Percentiles rank a stretch among this genome's conserved stretches.
These are phyloP conservation scores for Cheilinus undulatus DNA, from an alignment of 2,113 vertebrate species.

Conservation along the genomic window DNA sequence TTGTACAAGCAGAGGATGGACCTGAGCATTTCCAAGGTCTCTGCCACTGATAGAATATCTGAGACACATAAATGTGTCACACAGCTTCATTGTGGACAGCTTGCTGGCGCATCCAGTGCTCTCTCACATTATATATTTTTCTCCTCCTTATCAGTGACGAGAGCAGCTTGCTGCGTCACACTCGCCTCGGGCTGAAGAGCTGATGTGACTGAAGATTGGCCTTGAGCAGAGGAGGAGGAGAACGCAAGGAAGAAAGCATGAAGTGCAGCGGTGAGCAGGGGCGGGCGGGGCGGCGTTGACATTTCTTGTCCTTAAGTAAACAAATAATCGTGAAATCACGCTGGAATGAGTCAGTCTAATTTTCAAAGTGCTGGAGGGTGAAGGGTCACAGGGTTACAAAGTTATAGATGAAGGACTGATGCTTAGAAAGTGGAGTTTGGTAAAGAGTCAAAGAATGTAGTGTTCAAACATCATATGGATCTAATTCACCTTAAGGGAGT, in stretches of 20 bases:
- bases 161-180: conserved; percentile 20
- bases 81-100: conserved; percentile 12
- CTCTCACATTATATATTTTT: conserved; percentile 1
- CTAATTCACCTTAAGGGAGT: not conserved
- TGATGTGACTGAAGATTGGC: conserved; percentile 18
- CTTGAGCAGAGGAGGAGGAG: conserved; percentile 5
- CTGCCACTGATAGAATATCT: not conserved
- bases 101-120: conserved; percentile 6
- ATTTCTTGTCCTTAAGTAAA: conserved; percentile 34
- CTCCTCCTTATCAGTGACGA: conserved; percentile 11
- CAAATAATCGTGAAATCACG: conserved; percentile 14
- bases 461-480: not conserved
- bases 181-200: conserved; percentile 12
- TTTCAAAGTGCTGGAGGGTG: not conserved
- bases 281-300: too few relatives aligned
- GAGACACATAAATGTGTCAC: conserved; percentile 14
- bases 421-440: not conserved
- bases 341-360: conserved; percentile 1
- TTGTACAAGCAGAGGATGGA: not conserved
- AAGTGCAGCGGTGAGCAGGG: not conserved
- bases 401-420: not conserved
- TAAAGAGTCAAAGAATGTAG: not conserved
- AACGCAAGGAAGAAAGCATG: not conserved
- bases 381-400: conserved; percentile 1
- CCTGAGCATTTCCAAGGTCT: not conserved